phyloP scores from a whole-genome alignment of 92 coral and sea anemone species.

The Epizoanthus stellaris region DNA sequence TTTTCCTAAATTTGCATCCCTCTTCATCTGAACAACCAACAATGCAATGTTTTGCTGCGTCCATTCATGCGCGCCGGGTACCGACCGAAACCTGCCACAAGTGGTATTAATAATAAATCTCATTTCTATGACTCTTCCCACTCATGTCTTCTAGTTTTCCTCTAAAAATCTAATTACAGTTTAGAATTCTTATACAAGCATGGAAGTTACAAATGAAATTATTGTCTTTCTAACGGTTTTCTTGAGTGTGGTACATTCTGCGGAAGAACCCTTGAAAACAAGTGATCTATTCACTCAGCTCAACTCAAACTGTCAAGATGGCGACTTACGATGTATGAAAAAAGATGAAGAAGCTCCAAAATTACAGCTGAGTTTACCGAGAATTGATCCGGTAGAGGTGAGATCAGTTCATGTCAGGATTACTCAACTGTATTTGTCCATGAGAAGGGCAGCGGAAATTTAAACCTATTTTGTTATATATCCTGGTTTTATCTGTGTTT shows the following conservation, averaged over 20 bases:
- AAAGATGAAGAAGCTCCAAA: not conserved
- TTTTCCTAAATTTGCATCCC: not conserved
- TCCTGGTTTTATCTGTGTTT: no score
- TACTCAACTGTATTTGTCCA: no score
- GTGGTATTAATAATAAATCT: slow-evolving; percentile 61
- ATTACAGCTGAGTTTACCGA: slow-evolving; percentile 54
- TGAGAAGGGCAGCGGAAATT: no score
- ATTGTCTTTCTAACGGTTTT: slow-evolving; percentile 1
- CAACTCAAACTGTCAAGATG: slow-evolving; percentile 49
- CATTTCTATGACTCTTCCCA: slow-evolving; percentile 10
- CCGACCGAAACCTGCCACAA: slow-evolving; percentile 58
- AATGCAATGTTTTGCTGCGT: not conserved
- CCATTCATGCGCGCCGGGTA: slow-evolving; percentile 49
- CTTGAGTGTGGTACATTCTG: not conserved
- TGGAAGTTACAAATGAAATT: not conserved
- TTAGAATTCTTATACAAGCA: not conserved
- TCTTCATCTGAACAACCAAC: not conserved
- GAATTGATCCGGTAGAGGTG: slow-evolving; percentile 79
- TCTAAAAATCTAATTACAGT: not conserved
- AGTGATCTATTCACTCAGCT: slow-evolving; percentile 21
- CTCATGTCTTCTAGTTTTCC: not conserved
- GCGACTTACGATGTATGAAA: slow-evolving; percentile 32
- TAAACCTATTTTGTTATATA: no score
- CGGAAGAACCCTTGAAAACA: slow-evolving; percentile 23
- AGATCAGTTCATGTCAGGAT: not conserved